Percentiles rank a stretch among this genome's conserved stretches.
Evolutionary conservation across 2,113 vertebrate genomes (phyloP).

Genomic region (Xyrauchen texanus): DNA sequence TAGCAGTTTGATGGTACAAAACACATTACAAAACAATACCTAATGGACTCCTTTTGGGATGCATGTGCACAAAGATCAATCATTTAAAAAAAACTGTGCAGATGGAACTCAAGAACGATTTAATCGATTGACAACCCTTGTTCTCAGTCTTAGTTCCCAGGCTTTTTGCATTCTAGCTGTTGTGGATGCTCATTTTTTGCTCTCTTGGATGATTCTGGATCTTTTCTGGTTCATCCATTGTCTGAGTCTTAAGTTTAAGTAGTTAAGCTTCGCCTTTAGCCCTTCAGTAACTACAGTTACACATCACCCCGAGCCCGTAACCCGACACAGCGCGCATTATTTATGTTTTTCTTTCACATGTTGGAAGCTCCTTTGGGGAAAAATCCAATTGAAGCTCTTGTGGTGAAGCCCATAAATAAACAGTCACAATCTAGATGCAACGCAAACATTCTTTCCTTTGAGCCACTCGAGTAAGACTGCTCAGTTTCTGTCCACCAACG

Average conservation of each 20-base stretch:
- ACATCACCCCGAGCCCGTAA: slow-evolving; percentile 29
- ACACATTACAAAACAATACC: too few relatives aligned
- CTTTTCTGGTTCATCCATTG: slow-evolving; percentile 38
- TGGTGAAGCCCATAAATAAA: slow-evolving; percentile 40
- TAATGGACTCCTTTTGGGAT: too few relatives aligned
- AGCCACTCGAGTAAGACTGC: slow-evolving; percentile 31
- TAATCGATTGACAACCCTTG: too few relatives aligned
- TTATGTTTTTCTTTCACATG: slow-evolving; percentile 42
- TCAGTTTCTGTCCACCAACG: slow-evolving; percentile 29
- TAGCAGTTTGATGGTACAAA: too few relatives aligned
- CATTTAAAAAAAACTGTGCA: too few relatives aligned
- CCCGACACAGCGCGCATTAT: slow-evolving; percentile 42
- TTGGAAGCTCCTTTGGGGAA: slow-evolving; percentile 38
- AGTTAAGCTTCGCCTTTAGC: slow-evolving; percentile 44
- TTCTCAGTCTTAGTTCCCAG: not conserved
- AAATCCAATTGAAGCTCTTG: slow-evolving; percentile 45
- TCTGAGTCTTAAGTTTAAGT: slow-evolving; percentile 47
- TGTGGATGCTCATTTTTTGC: slow-evolving; percentile 33
- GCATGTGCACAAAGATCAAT: too few relatives aligned
- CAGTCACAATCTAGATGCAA: slow-evolving; percentile 37
- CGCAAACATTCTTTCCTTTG: slow-evolving; percentile 44
- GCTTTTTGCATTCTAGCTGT: not conserved
- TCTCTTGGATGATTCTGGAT: slow-evolving; percentile 6
- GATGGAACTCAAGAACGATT: too few relatives aligned
- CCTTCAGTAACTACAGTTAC: slow-evolving; percentile 23